These are phyloP conservation scores for Centruroides vittatus DNA, from an alignment of 1,140 invertebrate species.

Conservation along the genomic window DNA sequence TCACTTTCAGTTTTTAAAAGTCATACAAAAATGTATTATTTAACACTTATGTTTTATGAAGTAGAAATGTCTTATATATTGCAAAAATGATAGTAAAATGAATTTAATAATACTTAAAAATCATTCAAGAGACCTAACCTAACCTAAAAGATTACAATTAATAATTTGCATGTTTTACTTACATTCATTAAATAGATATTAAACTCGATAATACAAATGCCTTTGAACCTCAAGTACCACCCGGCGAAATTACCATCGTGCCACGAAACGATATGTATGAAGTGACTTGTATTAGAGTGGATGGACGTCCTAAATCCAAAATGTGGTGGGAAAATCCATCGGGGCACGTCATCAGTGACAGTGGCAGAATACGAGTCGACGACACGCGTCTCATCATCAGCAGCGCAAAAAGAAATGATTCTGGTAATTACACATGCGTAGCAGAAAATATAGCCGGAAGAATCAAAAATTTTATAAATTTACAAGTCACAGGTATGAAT, in stretches of 20 bases:
- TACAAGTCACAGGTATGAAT: conserved; percentile 14
- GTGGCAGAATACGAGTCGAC: conserved; percentile 41
- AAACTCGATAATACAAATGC: conserved; percentile 17
- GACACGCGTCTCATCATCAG: conserved; percentile 46
- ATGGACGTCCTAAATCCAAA: conserved; percentile 27
- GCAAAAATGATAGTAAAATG: too few species aligned
- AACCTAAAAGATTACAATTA: too few species aligned
- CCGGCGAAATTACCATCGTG: conserved; percentile 38
- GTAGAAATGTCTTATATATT: too few species aligned
- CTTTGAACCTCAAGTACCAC: conserved; percentile 33
- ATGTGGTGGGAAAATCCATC: conserved; percentile 47
- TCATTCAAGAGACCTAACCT: too few species aligned
- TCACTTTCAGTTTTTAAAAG: too few species aligned
- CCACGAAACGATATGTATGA: conserved; percentile 42
- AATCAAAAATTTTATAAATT: conserved; percentile 14
- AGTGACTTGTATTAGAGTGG: conserved; percentile 44
- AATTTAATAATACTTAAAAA: too few species aligned
- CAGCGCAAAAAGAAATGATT: conserved; percentile 31
- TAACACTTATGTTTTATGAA: too few species aligned
- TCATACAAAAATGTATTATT: too few species aligned
- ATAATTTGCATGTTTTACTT: too few species aligned
- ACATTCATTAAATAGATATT: too few species aligned
- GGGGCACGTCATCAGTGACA: conserved; percentile 42
- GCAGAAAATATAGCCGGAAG: conserved; percentile 22
- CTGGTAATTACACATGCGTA: conserved; percentile 25